Base-by-base conservation (phyloP, 2,797 vertebrate genomes). In the Falco biarmicus region DNA sequence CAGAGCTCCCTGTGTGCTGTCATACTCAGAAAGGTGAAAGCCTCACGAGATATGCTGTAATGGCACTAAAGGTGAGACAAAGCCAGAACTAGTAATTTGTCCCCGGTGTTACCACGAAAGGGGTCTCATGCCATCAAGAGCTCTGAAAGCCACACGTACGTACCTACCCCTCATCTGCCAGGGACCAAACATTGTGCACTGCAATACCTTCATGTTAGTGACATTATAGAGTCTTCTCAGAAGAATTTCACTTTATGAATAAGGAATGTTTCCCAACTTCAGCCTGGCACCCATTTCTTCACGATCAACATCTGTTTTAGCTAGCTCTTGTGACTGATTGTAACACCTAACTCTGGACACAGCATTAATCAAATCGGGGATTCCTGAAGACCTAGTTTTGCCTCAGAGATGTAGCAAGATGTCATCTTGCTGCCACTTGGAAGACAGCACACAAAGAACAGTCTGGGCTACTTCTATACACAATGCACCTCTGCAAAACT, bases 121-220 rank as follows among this genome's bases (percentile, higher is more conserved):
- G 31, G 66, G 24, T 34, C 43, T n/a, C 43, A 25, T 41, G 39
- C 29, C 47, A 61, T 9, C 34, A 39, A 43, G 25, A 50, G 75
- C 54, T 83, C 45, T 10, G 10, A 79, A 73, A 91, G 13, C 34
- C 65, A 54, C 2, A 1, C 2, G 10, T 32, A 47, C 0, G 3
- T 13, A 56, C 0, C 0, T 2, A 69, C 11, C 22, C 15, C 43
- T 43, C 3, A 14, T 1, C 29, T 75, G 59, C 59, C 37, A 53
- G 15, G 56, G 51, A 28, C 21, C 9, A 3, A 13, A 51, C 15
- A 18, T 56, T 39, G 18, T n/a, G 41, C 13, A 5, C 29, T 66
- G 53, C 8, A 5, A 18, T 3, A 39, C 47, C 66, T 73, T 11
- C 43, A 32, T 3, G 16, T 43, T 2, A 32, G 56, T 10, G 48